These are phyloP conservation scores for Rhipidura dahli DNA, from an alignment of 2,113 vertebrate species.

Conservation along the genomic window DNA sequence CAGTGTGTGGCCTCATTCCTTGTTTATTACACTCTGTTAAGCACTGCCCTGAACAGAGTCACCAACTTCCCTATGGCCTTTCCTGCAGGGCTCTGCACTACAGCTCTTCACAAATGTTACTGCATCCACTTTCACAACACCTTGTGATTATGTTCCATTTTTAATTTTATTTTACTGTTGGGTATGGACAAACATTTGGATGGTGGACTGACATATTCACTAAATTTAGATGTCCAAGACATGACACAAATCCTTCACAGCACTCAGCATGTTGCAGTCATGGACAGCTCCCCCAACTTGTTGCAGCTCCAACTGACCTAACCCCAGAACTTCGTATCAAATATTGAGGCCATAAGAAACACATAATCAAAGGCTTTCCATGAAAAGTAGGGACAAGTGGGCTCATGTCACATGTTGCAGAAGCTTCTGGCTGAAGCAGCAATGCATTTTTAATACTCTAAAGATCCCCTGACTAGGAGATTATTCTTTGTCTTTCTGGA, in stretches of 20 bases:
- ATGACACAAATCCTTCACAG: background rate
- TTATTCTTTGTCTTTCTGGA: background rate
- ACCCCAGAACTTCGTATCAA: background rate
- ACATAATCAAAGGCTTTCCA: accelerated
- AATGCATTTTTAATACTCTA: background rate
- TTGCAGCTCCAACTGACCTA: background rate
- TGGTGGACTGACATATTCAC: background rate
- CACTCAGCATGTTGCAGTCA: background rate
- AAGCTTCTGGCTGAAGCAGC: background rate
- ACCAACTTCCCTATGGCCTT: background rate
- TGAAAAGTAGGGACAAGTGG: background rate
- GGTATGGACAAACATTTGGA: background rate
- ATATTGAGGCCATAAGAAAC: background rate
- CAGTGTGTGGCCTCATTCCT: constrained; percentile 23
- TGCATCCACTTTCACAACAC: background rate
- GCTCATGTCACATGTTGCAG: background rate
- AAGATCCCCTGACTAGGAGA: background rate
- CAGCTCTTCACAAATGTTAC: background rate
- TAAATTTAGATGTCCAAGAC: background rate
- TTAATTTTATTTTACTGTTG: background rate
- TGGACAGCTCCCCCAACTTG: background rate
- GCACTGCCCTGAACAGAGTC: background rate
- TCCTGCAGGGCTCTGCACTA: background rate
- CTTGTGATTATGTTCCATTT: background rate
- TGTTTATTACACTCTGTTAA: constrained; percentile 15